Base-by-base conservation (phyloP, 2,888 invertebrate genomes). In the Lordiphosa andalusiaca region DNA sequence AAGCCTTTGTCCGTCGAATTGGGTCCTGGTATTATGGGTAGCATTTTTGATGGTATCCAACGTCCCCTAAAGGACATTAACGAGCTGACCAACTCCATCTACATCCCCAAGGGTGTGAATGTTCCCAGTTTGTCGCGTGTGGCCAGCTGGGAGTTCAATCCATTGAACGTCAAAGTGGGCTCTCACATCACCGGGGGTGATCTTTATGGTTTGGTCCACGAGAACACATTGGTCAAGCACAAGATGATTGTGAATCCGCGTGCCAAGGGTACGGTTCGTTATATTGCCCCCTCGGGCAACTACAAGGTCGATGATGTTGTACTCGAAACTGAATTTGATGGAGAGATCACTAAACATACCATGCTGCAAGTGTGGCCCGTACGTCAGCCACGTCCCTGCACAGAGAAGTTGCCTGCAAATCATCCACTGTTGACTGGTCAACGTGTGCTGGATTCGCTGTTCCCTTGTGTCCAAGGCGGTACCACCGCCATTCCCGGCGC, bases 281-380 rank as follows among this genome's bases (percentile, higher is more conserved):
- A 95, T 90, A 93, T 99, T 80, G 99, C 99, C 30, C 95, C 96
- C 51, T 91, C 95, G 6, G 99, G 99, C 80, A 96, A 95, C 89
- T 99, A 99, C 91, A 94, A 94, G 71, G 96, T 98, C 74, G 95
- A 95, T 81, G 99, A 99, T 90, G 91, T 96, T n/a, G 94, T 99
- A 53, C 91, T 99, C 87, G 99, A 99, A 91, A 97, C 98, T 0
- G 99, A 99, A 90, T 99, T 99, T 91, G 98, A 99, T 90, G 98
- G 98, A 13, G 96, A 98, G 90, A 94, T 93, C 87, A 93, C 94
- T 61, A 93, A 96, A 89, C 98, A 94, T 91, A 94, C 93, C 66
- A 99, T 99, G 99, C 92, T 99, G 91, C 99, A 99, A 92, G 96
- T 99, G 69, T 99, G 99, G 99, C 99, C 99, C 6, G 99, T 99